Base-by-base conservation (phyloP, 2,888 invertebrate genomes). In the Liodrosophila aerea region DNA sequence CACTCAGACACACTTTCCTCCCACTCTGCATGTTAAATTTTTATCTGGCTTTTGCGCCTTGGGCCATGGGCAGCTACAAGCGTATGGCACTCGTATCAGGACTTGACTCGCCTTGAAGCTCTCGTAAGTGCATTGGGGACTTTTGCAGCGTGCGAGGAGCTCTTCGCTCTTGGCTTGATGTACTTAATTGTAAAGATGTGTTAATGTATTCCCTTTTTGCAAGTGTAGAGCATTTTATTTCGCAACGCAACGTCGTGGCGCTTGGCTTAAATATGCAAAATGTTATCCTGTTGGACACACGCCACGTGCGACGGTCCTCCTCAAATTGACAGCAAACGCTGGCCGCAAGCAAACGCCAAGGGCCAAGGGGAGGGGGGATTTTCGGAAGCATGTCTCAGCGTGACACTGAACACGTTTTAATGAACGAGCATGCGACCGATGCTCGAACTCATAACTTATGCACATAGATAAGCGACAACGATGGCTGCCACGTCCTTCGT, bases 111-210 rank as follows among this genome's bases (percentile, higher is more conserved):
- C 47, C 75, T 61, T 58, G 56, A 40, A 57, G 54, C 64, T 47
- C 45, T 47, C 45, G 64, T 69, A 69, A 85, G 84, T 80, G 74
- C 85, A 80, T 70, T 74, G 73, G 84, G 81, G 65, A 73, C 61
- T 59, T 56, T 53, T 36, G 60, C 45, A 46, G 60, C 36, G 22
- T 40, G 31, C 30, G 33, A 5, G 4, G 7, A 1, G 13, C 27
- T n/a, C 2, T 16, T n/a, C 9, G n/a, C 18, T 12, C 43, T 33
- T n/a, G 22, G 37, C 18, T 12, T 34, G 29, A 59, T 60, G 53
- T 63, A 61, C 78, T 73, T 83, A 83, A 84, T 83, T 83, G 86
- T 84, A 71, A 83, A 72, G 78, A 82, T 83, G 82, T 86, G 85
- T 86, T 86, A 83, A 83, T 86, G 85, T 84, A 81, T 81, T 77